Conservation (phyloP, 2,888 invertebrate species). For the Harpalus rubripes region DNA sequence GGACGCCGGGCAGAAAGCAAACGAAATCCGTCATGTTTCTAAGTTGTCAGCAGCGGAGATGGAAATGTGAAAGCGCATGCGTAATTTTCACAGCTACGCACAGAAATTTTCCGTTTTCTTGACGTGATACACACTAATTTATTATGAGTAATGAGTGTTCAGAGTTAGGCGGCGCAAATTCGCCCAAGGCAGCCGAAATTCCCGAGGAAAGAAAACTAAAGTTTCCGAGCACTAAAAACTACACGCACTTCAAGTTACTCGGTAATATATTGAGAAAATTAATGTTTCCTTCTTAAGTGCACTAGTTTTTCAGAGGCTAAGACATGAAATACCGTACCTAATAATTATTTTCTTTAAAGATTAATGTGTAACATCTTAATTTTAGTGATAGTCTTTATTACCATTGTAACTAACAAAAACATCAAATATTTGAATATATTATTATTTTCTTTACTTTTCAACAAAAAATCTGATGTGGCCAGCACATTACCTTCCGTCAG, state of each 20-base stretch:
- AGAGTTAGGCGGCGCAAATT: not conserved
- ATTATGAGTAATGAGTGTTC: conserved; percentile 32
- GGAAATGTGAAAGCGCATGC: conserved; percentile 15
- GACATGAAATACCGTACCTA: no score
- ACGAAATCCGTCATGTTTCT: conserved; percentile 36
- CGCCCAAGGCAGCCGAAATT: no score
- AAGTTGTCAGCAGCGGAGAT: conserved; percentile 15
- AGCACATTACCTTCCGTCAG: no score
- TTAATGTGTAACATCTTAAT: no score
- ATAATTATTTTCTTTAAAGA: no score
- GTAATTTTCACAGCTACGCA: conserved; percentile 14
- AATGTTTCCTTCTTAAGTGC: no score
- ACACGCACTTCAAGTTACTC: not conserved
- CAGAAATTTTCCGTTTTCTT: conserved; percentile 18
- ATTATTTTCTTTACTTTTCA: no score
- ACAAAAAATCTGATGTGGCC: no score
- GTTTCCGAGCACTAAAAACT: not conserved
- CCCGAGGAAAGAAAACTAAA: not conserved
- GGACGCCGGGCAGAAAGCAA: conserved; percentile 1
- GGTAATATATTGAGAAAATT: not conserved
- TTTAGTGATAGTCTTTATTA: no score
- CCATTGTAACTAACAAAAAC: no score
- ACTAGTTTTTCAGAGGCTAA: no score
- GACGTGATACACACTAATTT: conserved; percentile 37
- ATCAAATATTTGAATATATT: no score